These are phyloP conservation scores for Laterallus jamaicensis DNA, from an alignment of 2,113 vertebrate genomes.

Conservation along the genomic window DNA sequence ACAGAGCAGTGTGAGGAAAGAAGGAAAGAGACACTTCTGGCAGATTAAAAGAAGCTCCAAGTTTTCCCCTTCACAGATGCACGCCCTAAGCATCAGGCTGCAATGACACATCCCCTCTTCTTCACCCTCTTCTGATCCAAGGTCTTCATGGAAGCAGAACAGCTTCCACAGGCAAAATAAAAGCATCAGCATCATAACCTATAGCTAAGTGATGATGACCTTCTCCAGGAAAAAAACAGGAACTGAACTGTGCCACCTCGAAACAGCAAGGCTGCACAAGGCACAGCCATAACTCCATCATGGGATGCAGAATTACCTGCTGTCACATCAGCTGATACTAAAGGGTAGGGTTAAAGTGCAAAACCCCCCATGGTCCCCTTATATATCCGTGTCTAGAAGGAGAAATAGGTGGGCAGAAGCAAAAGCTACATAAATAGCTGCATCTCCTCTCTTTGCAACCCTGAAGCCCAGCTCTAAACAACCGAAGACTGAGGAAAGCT, in stretches of 20 bases:
- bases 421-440: background rate
- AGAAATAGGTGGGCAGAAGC: background rate
- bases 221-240: background rate
- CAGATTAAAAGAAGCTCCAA: background rate
- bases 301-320: conserved; percentile 18
- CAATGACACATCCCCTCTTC: background rate
- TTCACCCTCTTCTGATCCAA: background rate
- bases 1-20: background rate
- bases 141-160: background rate
- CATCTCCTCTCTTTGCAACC: background rate
- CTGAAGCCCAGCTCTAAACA: background rate
- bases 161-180: background rate
- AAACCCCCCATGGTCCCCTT: background rate
- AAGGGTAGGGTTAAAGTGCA: conserved; percentile 34
- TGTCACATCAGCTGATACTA: conserved; percentile 13
- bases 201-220: conserved; percentile 17
- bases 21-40: conserved; percentile 5
- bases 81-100: background rate
- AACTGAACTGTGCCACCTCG: background rate
- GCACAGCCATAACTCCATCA: background rate
- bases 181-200: conserved; percentile 8
- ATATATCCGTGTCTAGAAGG: conserved; percentile 4
- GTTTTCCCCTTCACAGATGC: background rate
- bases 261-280: conserved; percentile 2
- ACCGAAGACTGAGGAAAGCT: background rate